phyloP scores from a whole-genome alignment of 2,113 vertebrate species.

The Ciconia boyciana region DNA sequence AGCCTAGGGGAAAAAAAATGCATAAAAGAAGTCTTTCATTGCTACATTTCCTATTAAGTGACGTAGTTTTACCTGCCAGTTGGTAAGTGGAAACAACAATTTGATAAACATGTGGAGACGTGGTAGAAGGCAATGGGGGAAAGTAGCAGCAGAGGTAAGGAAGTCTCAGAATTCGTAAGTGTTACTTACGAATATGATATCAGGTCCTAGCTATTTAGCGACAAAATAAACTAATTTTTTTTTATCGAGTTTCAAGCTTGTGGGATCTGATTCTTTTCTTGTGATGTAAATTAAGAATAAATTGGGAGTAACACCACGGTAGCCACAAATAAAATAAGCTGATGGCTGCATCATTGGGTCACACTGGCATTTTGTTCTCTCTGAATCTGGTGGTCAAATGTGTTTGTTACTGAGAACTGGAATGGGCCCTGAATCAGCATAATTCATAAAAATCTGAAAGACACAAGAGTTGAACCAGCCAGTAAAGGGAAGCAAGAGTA shows the following conservation, averaged over 20 bases:
- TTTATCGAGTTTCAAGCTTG: neutral
- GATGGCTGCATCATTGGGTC: neutral
- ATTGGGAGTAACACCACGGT: no score
- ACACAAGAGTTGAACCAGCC: neutral
- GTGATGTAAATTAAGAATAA: neutral
- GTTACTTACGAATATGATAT: no score
- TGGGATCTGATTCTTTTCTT: neutral
- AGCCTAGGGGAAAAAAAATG: neutral
- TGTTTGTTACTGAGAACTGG: neutral
- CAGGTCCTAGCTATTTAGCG: neutral
- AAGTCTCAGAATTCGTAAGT: neutral
- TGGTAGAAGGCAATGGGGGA: neutral
- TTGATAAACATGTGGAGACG: neutral
- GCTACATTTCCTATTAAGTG: neutral
- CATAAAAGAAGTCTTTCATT: neutral
- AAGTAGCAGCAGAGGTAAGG: neutral
- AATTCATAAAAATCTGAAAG: neutral
- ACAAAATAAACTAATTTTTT: neutral
- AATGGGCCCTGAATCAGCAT: neutral
- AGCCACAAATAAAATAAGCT: neutral
- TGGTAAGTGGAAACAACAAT: neutral
- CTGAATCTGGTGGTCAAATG: neutral
- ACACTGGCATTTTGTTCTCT: accelerated
- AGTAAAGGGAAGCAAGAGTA: neutral
- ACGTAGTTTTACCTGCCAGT: neutral